Base-by-base conservation (phyloP, 2,888 invertebrate species). In the Agonum fuliginosum region DNA sequence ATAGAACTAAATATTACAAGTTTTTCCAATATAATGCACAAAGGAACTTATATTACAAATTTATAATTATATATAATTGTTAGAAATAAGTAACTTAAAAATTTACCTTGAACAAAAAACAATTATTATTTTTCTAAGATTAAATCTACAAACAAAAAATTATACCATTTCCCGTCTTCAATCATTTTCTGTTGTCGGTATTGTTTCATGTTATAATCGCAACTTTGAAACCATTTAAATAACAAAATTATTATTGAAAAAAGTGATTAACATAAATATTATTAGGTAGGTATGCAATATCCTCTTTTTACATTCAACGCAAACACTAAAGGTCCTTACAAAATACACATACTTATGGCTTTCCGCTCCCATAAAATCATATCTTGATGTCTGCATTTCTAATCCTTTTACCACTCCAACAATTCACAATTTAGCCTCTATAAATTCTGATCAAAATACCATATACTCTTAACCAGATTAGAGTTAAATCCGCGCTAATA, bases 401-500 rank as follows among this genome's bases (percentile, higher is more conserved):
- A 17, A 17, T 20, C 17, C 41, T 41, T 4, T 41, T 27, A 27
- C 27, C 6, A 41, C n/a, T n/a, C n/a, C n/a, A n/a, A n/a, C n/a
- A n/a, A n/a, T n/a, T n/a, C 12, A 17, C 46, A 46, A 17, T 46
- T 46, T 46, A 46, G 17, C 17, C 12, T 2, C 46, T 17, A 46
- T 46, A 46, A 46, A 46, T 46, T 46, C 46, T 46, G 17, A 46
- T 46, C 17, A 46, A 46, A 46, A 14, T 46, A 37, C 46, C 46
- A 46, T 46, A 46, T 46, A 46, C 46, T 46, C 46, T 3, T 46
- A 46, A 46, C 46, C 17, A 46, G 46, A 46, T 46, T 46, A 46
- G 3, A 46, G 46, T 17, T 2, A 46, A 46, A 37, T 12, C 37
- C 6, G 12, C 46, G 46, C 46, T 46, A 37, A 37, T 37, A 37